Conservation (phyloP, 2,797 vertebrate genomes). For the Neopelma chrysocephalum region DNA sequence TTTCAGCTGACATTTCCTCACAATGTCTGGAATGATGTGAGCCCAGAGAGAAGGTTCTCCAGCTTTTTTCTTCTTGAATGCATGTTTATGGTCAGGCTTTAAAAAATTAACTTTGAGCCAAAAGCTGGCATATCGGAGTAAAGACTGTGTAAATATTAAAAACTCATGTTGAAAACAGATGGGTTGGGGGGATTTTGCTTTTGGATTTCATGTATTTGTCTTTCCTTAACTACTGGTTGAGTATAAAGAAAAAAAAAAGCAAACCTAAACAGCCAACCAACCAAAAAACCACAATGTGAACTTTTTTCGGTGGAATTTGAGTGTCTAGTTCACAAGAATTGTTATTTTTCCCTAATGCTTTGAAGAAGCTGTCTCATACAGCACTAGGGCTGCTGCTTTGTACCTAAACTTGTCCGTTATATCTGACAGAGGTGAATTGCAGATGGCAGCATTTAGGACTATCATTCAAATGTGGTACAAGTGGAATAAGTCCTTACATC, state of each 20-base stretch:
- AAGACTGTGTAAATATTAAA: neutral
- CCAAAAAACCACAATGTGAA: accelerated
- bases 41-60: neutral
- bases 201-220: neutral
- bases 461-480: neutral
- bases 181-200: neutral
- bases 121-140: neutral
- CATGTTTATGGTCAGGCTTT: neutral
- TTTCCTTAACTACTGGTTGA: neutral
- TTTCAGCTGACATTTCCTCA: neutral
- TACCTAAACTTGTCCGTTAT: neutral
- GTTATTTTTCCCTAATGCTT: neutral
- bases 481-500: neutral
- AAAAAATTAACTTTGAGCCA: neutral
- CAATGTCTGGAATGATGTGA: neutral
- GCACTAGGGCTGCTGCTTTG: neutral
- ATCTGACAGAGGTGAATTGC: neutral
- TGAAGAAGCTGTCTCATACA: neutral
- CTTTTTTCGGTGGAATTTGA: neutral
- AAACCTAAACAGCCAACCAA: neutral
- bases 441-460: neutral
- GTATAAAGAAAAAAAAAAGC: neutral
- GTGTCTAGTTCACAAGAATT: neutral
- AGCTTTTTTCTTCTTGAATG: neutral
- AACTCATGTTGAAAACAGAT: neutral